Evolutionary conservation across 1,140 invertebrate genomes (phyloP), one percentile per base, ranked within the genome.

Genomic region (Panagrolaimus sp.): DNA sequence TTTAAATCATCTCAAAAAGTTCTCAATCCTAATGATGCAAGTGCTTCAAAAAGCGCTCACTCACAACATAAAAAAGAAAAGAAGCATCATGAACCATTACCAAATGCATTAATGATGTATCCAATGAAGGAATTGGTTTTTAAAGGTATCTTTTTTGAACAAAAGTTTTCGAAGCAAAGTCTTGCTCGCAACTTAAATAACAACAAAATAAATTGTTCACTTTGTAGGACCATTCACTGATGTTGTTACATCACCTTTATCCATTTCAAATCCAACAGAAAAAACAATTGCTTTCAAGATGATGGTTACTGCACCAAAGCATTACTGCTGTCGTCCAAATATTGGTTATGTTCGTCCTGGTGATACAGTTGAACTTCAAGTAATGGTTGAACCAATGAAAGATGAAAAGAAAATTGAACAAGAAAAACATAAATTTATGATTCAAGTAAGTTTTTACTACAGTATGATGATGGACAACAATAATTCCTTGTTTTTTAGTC

Each of bases 351-450:
- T 57, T 27, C 51, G 51, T 4, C 51, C 51, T 16, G 51, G 51
- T 13, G 51, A 57, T 20, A 57, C 51, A 20, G 20, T 57, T 1
- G 51, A 57, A 27, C 51, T 57, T 57, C 51, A 57, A 27, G 51
- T 57, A 2, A 57, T 57, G 51, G 51, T 57, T n/a, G 51, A 57
- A 1, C 51, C 51, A 2, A n/a, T 57, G n/a, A 57, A 57, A 25
- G 51, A 57, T 25, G 51, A 57, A 27, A 57, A 16, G n/a, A 57
- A 57, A 27, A 57, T 57, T 57, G 51, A 57, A 57, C 20, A 14
- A 27, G 51, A 57, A 27, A 57, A 57, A 27, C 51, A 57, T 57
- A 57, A 57, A 13, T 57, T 57, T 20, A 57, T 57, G 51, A 57
- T 57, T 27, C 51, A 57, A 20, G 51, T 57, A 13, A 53, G 51